Evolutionary conservation across 92 coral and sea anemone genomes (phyloP), one percentile per base, ranked within the genome.

Genomic region (Zoanthus sociatus): DNA sequence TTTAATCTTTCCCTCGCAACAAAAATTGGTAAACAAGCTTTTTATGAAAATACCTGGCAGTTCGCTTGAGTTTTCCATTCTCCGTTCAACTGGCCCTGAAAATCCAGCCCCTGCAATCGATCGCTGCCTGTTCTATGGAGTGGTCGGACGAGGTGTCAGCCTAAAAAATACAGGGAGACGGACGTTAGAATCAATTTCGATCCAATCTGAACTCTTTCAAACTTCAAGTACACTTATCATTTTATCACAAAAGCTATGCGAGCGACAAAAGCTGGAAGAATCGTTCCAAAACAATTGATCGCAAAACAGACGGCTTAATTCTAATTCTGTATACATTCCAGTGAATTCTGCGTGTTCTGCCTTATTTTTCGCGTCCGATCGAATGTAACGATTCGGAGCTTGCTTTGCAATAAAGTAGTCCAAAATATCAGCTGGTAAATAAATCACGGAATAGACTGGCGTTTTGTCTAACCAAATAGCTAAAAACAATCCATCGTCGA

Each of bases 11-110:
- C 64, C 51, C 47, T 60, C 4, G 21, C 56, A 42, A 33, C 33
- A 45, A 56, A 7, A 66, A 64, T 47, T 9, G 21, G 13, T 2
- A 81, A 64, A 21, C 15, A 81, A 37, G 0, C 44, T 45, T 13
- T 63, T 17, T 6, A 63, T 60, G 47, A 81, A 81, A 81, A 66
- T 81, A 81, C 85, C 85, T 81, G 55, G 85, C 46, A 66, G 46
- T 9, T 81, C 85, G 75, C 18, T 81, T n/a, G 85, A 63, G 56
- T 63, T 63, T 81, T 81, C 85, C 85, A 81, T 81, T 81, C 85
- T 81, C 85, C 42, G 85, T 81, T 81, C 85, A 66, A 73, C 85
- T 66, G 66, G 85, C 85, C 85, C 32, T 66, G 85, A 81, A 81
- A 81, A 81, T 66, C 85, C 85, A 64, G 75, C 60, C 85, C 21